Percentiles rank a stretch among this genome's conserved stretches.
Conservation (phyloP, 2,113 vertebrate species). For the Gallinago paraguaiae region DNA sequence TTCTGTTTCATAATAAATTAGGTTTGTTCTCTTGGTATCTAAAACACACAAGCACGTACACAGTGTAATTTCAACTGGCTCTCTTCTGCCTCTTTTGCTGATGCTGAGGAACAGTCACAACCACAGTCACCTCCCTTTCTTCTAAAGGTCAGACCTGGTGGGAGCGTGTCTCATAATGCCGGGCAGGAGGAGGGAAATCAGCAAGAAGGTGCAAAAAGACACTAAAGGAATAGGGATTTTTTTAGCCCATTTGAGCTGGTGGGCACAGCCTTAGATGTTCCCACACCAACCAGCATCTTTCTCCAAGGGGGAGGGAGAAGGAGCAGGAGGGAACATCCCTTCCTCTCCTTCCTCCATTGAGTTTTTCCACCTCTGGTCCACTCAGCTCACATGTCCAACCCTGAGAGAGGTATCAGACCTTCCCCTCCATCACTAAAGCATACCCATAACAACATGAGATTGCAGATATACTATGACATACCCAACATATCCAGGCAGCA, state of each 20-base stretch:
- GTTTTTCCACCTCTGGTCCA: background rate
- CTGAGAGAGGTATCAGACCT: background rate
- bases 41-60: background rate
- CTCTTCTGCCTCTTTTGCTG: background rate
- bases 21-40: background rate
- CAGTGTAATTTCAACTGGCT: background rate
- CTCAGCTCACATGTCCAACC: background rate
- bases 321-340: background rate
- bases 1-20: slow-evolving; percentile 69
- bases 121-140: background rate
- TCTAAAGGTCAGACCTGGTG: background rate
- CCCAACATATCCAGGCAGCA: background rate
- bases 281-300: background rate
- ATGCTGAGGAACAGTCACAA: background rate
- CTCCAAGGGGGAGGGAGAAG: background rate
- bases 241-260: background rate
- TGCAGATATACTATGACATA: accelerated
- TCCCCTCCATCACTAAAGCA: background rate
- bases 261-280: background rate
- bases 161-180: background rate
- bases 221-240: accelerated
- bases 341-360: background rate
- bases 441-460: accelerated
- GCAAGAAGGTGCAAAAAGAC: background rate
- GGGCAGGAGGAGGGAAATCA: background rate